Conservation (phyloP, 2,888 invertebrate species). For the Antheraea yamamai region DNA sequence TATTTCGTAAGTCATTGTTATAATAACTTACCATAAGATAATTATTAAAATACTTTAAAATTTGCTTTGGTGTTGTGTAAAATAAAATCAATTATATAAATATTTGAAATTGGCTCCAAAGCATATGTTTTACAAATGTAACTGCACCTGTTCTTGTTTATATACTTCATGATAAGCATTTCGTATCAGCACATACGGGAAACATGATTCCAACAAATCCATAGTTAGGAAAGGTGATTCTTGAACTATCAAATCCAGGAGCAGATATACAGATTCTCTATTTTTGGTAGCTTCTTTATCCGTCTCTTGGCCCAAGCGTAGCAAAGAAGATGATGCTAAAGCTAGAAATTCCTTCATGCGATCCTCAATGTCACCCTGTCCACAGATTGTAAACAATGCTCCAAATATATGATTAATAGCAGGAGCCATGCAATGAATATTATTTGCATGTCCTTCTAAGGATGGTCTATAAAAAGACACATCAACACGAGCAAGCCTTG, state of each 20-base stretch:
- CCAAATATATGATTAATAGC: conserved; percentile 98
- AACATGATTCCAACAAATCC: conserved; percentile 99
- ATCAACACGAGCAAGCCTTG: conserved; percentile 95
- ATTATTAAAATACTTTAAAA: not conserved
- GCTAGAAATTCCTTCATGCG: conserved; percentile 97
- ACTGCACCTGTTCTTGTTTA: conserved; percentile 89
- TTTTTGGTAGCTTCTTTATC: conserved; percentile 97
- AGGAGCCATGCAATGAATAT: conserved; percentile 98
- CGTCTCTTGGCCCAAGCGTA: conserved; percentile 96
- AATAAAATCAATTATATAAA: not conserved
- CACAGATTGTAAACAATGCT: conserved; percentile 97
- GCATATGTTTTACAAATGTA: conserved; percentile 54
- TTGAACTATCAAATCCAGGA: conserved; percentile 98
- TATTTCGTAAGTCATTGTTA: not conserved
- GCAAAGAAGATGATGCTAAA: conserved; percentile 96
- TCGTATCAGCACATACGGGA: conserved; percentile 98
- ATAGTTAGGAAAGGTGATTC: conserved; percentile 99
- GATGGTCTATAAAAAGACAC: conserved; percentile 94
- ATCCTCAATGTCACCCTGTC: conserved; percentile 97
- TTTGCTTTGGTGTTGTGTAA: not conserved
- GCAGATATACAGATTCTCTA: conserved; percentile 97
- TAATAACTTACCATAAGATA: not conserved
- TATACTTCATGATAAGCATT: conserved; percentile 99
- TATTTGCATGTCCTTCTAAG: conserved; percentile 97
- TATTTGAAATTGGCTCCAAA: not conserved